Base-by-base conservation (phyloP, 2,113 vertebrate species). In the Toxotes jaculatrix region DNA sequence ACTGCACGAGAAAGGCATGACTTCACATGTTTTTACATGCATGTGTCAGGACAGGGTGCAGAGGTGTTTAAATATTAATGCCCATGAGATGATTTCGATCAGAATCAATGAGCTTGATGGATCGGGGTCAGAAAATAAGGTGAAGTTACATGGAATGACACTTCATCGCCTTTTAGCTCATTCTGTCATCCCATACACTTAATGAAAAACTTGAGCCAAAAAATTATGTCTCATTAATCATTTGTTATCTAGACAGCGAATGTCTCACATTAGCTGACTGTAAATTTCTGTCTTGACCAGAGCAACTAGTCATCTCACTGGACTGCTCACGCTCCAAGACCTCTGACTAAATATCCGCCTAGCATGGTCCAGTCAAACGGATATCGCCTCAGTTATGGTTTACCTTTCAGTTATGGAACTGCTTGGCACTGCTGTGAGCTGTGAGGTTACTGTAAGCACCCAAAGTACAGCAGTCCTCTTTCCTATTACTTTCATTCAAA, bases 321-420 rank as follows among this genome's bases (percentile, higher is more conserved):
- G 49, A 53, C 19, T 7, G 7, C 21, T n/a, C 21, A 10, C 17
- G n/a, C 49, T 53, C 49, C 21, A n/a, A 49, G 47, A 21, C 49
- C 49, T 51, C 49, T 51, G 49, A 45, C 42, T 4, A 74, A 53
- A 27, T 27, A 27, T 27, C 27, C 27, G 27, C 1, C 27, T 27
- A 13, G n/a, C 31, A 45, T 13, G 47, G 47, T 68, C 32, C 75
- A 31, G 14, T 19, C 38, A 17, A 51, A n/a, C 5, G 19, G 9
- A 27, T 51, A 40, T 60, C 61, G 17, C 40, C 17, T 80, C 13
- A 57, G 47, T 16, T 17, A 13, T 10, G 59, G 40, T 72, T 78
- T 32, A 45, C 40, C 47, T 31, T 23, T 56, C 8, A 27, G 27
- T 27, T 27, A 53, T n/a, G 21, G 8, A 8, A n/a, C 7, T 53